phyloP scores from a whole-genome alignment of 2,888 invertebrate species.

The Leucoptera coffeella region DNA sequence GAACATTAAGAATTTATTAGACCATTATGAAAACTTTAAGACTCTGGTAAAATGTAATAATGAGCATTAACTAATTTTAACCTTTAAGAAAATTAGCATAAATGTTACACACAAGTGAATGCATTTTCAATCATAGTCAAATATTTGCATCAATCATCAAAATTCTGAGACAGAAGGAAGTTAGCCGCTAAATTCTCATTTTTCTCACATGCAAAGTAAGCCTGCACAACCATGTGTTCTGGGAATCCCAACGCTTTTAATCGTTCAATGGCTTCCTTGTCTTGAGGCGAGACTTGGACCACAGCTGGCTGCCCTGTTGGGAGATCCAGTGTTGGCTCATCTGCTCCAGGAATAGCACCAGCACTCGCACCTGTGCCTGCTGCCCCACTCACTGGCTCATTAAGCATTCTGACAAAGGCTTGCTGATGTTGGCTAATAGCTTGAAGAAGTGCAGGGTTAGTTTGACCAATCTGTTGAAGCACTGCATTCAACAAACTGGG shows the following conservation, averaged over 20 bases:
- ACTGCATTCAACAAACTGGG: constrained; percentile 90
- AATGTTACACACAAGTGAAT: constrained; percentile 19
- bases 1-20: constrained; percentile 35
- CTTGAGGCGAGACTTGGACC: constrained; percentile 85
- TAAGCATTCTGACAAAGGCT: constrained; percentile 93
- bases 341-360: constrained; percentile 18
- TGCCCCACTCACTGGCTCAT: constrained; percentile 66
- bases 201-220: constrained; percentile 99
- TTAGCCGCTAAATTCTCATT: constrained; percentile 95
- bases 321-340: constrained; percentile 15
- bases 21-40: constrained; percentile 17
- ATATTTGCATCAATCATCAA: constrained; percentile 54
- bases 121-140: constrained; percentile 12
- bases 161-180: constrained; percentile 88
- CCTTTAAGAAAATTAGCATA: constrained; percentile 19
- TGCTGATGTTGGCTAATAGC: constrained; percentile 91
- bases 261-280: constrained; percentile 95
- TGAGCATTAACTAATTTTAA: constrained; percentile 30
- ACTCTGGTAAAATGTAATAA: constrained; percentile 16
- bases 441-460: constrained; percentile 90
- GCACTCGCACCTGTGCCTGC: constrained; percentile 11
- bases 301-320: constrained; percentile 33
- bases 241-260: constrained; percentile 96
- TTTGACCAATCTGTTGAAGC: constrained; percentile 92
- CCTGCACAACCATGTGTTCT: constrained; percentile 94